Base-by-base conservation (phyloP, 1,140 invertebrate genomes). In the Drosophila lini region DNA sequence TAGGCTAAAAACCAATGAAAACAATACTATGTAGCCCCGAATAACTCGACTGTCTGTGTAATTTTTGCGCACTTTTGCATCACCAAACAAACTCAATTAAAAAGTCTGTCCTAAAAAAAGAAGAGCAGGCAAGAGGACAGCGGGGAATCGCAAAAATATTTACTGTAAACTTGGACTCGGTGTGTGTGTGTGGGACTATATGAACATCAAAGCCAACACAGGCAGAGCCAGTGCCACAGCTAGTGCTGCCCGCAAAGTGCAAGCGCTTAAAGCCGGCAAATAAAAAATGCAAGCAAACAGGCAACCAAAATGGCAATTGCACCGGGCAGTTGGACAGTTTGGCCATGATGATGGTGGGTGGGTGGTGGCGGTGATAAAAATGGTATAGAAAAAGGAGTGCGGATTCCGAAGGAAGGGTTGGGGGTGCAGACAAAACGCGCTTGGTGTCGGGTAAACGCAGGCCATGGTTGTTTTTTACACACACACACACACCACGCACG, bases 11-110 rank as follows among this genome's bases (percentile, higher is more conserved):
- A 88, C 83, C 84, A 88, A 88, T 88, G 84, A 89, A 88, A 83
- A 76, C 83, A 88, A 82, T 88, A 63, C 84, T 68, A 52, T 62
- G 70, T 41, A 60, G 19, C 11, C 22, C 48, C 74, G 68, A 65
- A 71, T 71, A 71, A 71, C 73, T 76, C 41, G 63, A 55, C 60
- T 78, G 68, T 88, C 83, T 83, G 77, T 88, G 77, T 88, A 88
- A 88, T 88, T 88, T 88, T 80, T 80, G 83, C 85, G 83, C 83
- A 88, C 83, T 88, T 89, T 88, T 89, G 83, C 83, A 88, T 88
- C 84, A 80, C 83, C 83, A 89, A 88, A 89, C 83, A 88, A 88
- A 88, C 83, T 88, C 83, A 88, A 88, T 88, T 88, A 88, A 88
- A 88, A 88, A 89, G 83, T 88, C 84, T 77, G 80, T 89, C 80